Base-by-base conservation (phyloP, 2,888 invertebrate species). In the Cerastis rubricosa region DNA sequence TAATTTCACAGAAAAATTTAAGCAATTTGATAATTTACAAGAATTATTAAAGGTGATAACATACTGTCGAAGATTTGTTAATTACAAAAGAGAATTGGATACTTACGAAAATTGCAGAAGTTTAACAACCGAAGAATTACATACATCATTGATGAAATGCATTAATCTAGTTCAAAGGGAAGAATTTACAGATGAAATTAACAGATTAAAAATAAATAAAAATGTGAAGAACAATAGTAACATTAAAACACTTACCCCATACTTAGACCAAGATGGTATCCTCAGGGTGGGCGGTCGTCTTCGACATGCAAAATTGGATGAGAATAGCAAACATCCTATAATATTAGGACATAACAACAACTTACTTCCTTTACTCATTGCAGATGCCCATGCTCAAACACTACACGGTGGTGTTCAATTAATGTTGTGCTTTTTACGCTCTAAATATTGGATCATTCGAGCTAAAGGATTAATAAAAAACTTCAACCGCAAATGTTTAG, bases 31-130 rank as follows among this genome's bases (percentile, higher is more conserved):
- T 40, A 40, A 35, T 11, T 63, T 40, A 22, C 35, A 63, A 63
- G 63, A 63, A 40, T 35, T 63, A 63, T 22, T 63, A 3, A 69
- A 59, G n/a, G 64, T 65, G n/a, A 43, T 43, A 65, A 64, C 64
- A 7, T 64, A 64, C 17, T 64, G 64, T 64, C n/a, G 64, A 43
- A 17, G 64, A 43, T 64, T 64, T 64, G 3, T 64, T n/a, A 64
- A 63, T 35, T 35, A 35, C 35, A 35, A 35, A 35, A 35, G 35
- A 35, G 35, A 35, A 35, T 35, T 35, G 35, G 35, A 35, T 35
- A 35, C 35, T 8, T 43, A n/a, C n/a, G n/a, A 43, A 64, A 43
- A 64, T 14, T n/a, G n/a, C 40, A n/a, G 64, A 43, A n/a, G 43
- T 43, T n/a, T 40, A 43, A 43, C 64, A n/a, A 40, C 40, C 11